phyloP scores from a whole-genome alignment of 64 coral and sea anemone genomes.

The Pocillopora verrucosa region DNA sequence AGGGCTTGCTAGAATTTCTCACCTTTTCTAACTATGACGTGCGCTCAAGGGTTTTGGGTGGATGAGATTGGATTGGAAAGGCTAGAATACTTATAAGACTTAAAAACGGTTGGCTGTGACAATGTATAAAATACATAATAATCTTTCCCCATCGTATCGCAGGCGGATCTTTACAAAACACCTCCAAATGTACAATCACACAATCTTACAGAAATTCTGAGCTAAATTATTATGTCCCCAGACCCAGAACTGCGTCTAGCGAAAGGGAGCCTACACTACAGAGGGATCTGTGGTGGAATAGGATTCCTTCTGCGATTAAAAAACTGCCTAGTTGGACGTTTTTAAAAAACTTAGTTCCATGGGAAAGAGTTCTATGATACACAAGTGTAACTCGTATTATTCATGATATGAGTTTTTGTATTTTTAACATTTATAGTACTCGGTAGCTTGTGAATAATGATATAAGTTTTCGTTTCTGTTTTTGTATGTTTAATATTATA shows the following conservation, averaged over 20 bases:
- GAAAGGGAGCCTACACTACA: conserved; percentile 26
- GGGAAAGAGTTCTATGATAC: too few species aligned
- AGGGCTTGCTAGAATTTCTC: conserved; percentile 30
- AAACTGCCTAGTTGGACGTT: too few species aligned
- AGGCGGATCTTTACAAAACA: conserved; percentile 28
- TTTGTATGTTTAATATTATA: too few species aligned
- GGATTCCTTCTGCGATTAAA: too few species aligned
- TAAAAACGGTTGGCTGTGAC: conserved; percentile 30
- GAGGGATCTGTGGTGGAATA: too few species aligned
- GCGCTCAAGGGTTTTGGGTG: conserved; percentile 1
- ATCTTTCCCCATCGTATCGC: conserved; percentile 30
- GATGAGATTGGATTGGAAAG: conserved; percentile 44
- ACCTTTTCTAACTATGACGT: conserved; percentile 3
- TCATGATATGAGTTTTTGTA: too few species aligned
- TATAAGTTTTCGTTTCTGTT: too few species aligned
- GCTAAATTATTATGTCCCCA: too few species aligned
- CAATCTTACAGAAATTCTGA: conserved; percentile 26
- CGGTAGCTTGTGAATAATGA: too few species aligned
- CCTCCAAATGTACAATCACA: background rate
- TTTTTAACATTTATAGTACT: too few species aligned
- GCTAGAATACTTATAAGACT: background rate
- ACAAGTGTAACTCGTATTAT: too few species aligned
- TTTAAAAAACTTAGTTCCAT: too few species aligned
- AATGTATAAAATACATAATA: conserved; percentile 38
- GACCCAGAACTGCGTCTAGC: conserved; percentile 21